phyloP scores from a whole-genome alignment of 2,797 vertebrate genomes.

The Antennarius maculatus region DNA sequence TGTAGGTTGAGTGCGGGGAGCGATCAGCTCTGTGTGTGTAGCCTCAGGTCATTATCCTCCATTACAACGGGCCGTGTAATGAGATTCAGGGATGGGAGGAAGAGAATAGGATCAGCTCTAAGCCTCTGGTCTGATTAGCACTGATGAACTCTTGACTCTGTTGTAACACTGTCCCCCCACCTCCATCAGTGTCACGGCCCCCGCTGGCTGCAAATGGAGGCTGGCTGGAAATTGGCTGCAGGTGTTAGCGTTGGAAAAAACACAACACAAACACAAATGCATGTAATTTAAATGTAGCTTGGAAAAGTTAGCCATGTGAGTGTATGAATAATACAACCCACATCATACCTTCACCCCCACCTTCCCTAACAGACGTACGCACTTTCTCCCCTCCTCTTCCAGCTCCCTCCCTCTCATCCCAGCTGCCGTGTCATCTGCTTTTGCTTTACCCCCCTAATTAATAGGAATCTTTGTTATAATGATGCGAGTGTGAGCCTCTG shows the following conservation, averaged over 20 bases:
- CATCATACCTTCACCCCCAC: conserved; percentile 30
- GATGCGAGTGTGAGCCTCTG: conserved; percentile 78
- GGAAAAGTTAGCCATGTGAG: conserved; percentile 13
- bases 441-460: conserved; percentile 85
- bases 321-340: background rate
- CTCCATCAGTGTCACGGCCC: conserved; percentile 55
- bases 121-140: conserved; percentile 76
- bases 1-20: conserved; percentile 61
- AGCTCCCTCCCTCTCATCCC: conserved; percentile 68
- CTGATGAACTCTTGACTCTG: conserved; percentile 80
- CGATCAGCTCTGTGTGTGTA: conserved; percentile 72
- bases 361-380: conserved; percentile 54
- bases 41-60: conserved; percentile 75
- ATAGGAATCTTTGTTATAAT: conserved; percentile 87
- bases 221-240: conserved; percentile 55
- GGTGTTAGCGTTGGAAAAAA: conserved; percentile 39
- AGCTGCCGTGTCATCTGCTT: conserved; percentile 81
- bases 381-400: conserved; percentile 58
- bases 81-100: conserved; percentile 76
- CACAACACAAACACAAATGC: background rate
- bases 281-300: conserved; percentile 24
- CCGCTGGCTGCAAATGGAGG: conserved; percentile 51
- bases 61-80: conserved; percentile 78
- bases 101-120: conserved; percentile 75
- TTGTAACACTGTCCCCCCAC: conserved; percentile 60